Conservation (phyloP, 2,888 invertebrate species). For the Scaptomyza reducta region DNA sequence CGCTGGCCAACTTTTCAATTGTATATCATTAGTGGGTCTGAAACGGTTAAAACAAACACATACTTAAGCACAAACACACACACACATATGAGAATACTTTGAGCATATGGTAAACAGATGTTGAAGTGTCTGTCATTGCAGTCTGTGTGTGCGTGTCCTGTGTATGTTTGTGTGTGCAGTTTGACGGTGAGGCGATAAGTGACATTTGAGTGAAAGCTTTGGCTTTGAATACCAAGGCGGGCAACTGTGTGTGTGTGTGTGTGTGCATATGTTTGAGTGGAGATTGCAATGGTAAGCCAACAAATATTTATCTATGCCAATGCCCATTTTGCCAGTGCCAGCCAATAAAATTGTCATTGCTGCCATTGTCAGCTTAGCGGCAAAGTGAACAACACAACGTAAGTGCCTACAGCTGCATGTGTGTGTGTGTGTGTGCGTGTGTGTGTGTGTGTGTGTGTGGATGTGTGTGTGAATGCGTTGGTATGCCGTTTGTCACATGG, state of each 20-base stretch:
- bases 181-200: constrained; percentile 58
- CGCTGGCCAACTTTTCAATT: constrained; percentile 45
- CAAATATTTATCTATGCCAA: constrained; percentile 77
- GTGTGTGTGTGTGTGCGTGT: constrained; percentile 1
- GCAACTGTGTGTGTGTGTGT: constrained; percentile 8
- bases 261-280: constrained; percentile 20
- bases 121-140: constrained; percentile 37
- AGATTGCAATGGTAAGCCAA: constrained; percentile 67
- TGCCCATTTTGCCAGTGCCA: constrained; percentile 73
- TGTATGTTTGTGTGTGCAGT: constrained; percentile 21
- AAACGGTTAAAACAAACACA: constrained; percentile 52
- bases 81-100: constrained; percentile 19
- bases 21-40: constrained; percentile 43
- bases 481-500: constrained; percentile 52
- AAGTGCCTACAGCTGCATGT: constrained; percentile 33
- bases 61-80: constrained; percentile 8
- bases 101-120: constrained; percentile 61
- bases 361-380: constrained; percentile 78
- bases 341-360: constrained; percentile 78
- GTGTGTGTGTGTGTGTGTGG: constrained; percentile 8
- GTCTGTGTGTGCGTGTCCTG: constrained; percentile 26
- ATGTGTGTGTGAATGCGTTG: constrained; percentile 6
- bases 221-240: constrained; percentile 47
- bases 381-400: constrained; percentile 71
- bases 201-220: constrained; percentile 76